Percentiles rank a stretch among this genome's conserved stretches.
These are phyloP conservation scores for Hippocampus mohnikei DNA, from an alignment of 2,113 vertebrate species.

Conservation along the genomic window DNA sequence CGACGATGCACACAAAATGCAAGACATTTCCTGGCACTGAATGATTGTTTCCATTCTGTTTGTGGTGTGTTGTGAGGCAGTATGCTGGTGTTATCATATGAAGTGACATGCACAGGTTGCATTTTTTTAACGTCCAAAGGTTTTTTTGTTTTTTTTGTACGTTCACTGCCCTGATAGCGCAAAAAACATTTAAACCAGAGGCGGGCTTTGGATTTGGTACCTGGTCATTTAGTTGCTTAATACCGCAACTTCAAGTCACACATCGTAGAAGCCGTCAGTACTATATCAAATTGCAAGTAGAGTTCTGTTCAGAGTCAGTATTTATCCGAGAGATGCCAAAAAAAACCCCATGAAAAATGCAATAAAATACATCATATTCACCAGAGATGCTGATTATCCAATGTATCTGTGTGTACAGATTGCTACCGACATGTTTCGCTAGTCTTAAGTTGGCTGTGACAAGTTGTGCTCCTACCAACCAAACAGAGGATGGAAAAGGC, in stretches of 20 bases:
- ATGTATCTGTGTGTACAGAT: background rate
- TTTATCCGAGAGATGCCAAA: background rate
- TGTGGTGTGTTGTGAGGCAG: constrained; percentile 38
- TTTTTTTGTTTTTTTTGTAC: background rate
- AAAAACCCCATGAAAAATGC: background rate
- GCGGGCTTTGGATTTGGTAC: background rate
- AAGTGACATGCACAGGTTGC: constrained; percentile 53
- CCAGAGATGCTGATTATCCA: background rate
- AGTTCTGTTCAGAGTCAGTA: background rate
- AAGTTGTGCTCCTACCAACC: background rate
- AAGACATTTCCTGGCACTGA: constrained; percentile 62
- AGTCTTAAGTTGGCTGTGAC: background rate
- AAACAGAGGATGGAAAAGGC: background rate
- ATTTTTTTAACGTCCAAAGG: constrained; percentile 41
- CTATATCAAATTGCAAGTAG: background rate
- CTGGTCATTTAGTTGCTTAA: background rate
- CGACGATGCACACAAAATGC: constrained; percentile 60
- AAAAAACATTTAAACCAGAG: background rate
- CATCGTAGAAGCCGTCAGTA: background rate
- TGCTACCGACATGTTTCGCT: background rate
- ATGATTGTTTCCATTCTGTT: constrained; percentile 42
- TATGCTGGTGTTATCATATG: constrained; percentile 46
- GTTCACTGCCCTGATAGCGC: background rate
- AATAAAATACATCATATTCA: background rate
- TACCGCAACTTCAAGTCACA: background rate